Evolutionary conservation across 2,113 vertebrate genomes (phyloP), one percentile per base, ranked within the genome.

Genomic region (Poeciliopsis retropinna): DNA sequence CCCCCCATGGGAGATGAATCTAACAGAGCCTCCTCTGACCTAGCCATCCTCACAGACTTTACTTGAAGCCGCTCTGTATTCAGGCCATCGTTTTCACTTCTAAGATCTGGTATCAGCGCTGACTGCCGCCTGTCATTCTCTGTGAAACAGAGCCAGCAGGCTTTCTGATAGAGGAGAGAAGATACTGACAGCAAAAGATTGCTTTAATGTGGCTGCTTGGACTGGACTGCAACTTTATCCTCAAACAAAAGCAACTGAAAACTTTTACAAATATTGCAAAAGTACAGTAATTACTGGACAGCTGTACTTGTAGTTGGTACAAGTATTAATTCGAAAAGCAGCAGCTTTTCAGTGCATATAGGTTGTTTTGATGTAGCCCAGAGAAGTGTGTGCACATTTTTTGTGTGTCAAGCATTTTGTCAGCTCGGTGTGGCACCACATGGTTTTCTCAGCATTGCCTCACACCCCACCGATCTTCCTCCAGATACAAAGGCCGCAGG

Each of bases 111-210:
- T 89, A 91, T 89, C 82, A 75, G 78, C 62, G 2, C 51, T 39
- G 81, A 87, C 86, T 84, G 87, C 79, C 72, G 89, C 75, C 86
- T 92, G 89, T 92, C 91, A 92, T 81, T 92, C 88, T 84, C 60
- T 67, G 70, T 78, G 79, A 90, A 88, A 90, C 84, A 81, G 71
- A 70, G 76, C 86, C 82, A 62, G 88, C 73, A 82, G 82, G 79
- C 84, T 82, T 82, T 82, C 82, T 86, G 87, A 92, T 90, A 79
- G 67, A 54, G 69, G 83, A 74, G 76, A 80, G 69, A 88, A 65
- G 71, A 78, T 61, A 69, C 67, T 67, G 74, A 76, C 78, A 64
- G 80, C 64, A 87, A 88, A 79, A 83, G 83, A 87, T 63, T 80
- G 67, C 86, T 89, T 86, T 88, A 83, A 92, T 90, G 80, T 71